Evolutionary conservation across 1,140 invertebrate genomes (phyloP), one percentile per base, ranked within the genome.

Genomic region (Leptopilina boulardi): DNA sequence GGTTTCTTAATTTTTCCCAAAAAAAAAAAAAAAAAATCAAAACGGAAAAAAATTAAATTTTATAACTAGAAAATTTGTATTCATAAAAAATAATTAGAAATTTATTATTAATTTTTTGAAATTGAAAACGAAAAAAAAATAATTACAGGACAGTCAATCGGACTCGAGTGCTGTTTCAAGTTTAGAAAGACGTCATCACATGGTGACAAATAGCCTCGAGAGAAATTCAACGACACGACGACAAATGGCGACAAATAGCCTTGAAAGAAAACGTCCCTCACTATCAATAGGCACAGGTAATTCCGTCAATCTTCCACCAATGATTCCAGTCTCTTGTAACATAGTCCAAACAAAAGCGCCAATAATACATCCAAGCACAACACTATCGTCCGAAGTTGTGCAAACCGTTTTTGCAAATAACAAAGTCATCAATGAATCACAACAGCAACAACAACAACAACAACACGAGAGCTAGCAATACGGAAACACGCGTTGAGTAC

Each of bases 391-490:
- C 4, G 86, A 89, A 47, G 76, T 89, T 15, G 85, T 79, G 76
- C 88, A 89, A 54, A 83, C 87, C 3, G 80, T 87, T 19, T 83
- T 87, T 15, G 6, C 79, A 9, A 89, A 90, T 74, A 86, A 82
- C 66, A 89, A 89, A 80, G 34, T 79, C 59, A 72, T 83, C 26
- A 88, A 84, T 47, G 89, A 91, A 77, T 84, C 86, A 56, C 77
- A 85, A 59, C n/a, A n/a, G n/a, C n/a, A n/a, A n/a, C n/a, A n/a
- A n/a, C n/a, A n/a, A n/a, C n/a, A n/a, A n/a, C n/a, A n/a, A n/a
- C n/a, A n/a, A n/a, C 89, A 86, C 56, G 89, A 91, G 74, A 91
- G 90, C 87, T 91, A 91, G 89, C 89, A 86, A 88, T 79, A 38
- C 3, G 34, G 34, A 38, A 38, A 0, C 5, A 56, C 75, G 77